Conservation (phyloP, 2,888 invertebrate species). For the Synergus laeviventris region DNA sequence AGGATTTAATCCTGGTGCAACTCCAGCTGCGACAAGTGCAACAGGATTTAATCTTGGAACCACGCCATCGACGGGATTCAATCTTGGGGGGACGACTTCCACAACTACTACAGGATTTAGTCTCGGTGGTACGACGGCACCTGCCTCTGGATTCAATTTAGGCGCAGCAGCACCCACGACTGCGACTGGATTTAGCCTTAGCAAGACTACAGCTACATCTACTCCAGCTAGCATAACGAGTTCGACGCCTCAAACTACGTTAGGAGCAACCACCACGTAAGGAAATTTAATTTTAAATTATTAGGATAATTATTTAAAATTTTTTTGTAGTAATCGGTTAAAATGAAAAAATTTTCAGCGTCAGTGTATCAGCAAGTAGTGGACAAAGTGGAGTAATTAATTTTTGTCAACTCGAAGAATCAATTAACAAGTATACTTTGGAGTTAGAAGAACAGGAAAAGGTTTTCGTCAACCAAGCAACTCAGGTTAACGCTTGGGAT, state of each 20-base stretch:
- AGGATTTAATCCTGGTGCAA: constrained; percentile 57
- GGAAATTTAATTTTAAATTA: constrained; percentile 32
- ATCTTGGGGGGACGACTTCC: constrained; percentile 57
- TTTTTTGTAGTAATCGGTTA: constrained; percentile 20
- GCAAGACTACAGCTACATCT: constrained; percentile 58
- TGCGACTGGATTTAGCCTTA: constrained; percentile 57
- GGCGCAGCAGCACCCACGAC: constrained; percentile 59
- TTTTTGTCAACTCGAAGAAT: constrained; percentile 92
- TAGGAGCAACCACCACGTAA: constrained; percentile 70
- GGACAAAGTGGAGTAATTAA: constrained; percentile 79
- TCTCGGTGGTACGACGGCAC: constrained; percentile 55
- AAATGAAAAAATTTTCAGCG: constrained; percentile 58
- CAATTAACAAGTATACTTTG: constrained; percentile 95
- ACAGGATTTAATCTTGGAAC: constrained; percentile 62
- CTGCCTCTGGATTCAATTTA: constrained; percentile 61
- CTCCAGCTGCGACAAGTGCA: constrained; percentile 55
- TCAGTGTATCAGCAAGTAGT: constrained; percentile 67
- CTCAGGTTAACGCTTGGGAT: constrained; percentile 98
- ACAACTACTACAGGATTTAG: constrained; percentile 57
- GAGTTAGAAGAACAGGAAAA: constrained; percentile 96
- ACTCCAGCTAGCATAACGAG: constrained; percentile 49
- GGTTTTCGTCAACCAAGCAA: constrained; percentile 94
- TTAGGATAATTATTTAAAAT: constrained; percentile 44
- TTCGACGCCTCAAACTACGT: constrained; percentile 62
- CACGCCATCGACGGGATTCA: constrained; percentile 56